Evolutionary conservation across 2,797 vertebrate genomes (phyloP).

Genomic region (Benthosema pterotum): DNA sequence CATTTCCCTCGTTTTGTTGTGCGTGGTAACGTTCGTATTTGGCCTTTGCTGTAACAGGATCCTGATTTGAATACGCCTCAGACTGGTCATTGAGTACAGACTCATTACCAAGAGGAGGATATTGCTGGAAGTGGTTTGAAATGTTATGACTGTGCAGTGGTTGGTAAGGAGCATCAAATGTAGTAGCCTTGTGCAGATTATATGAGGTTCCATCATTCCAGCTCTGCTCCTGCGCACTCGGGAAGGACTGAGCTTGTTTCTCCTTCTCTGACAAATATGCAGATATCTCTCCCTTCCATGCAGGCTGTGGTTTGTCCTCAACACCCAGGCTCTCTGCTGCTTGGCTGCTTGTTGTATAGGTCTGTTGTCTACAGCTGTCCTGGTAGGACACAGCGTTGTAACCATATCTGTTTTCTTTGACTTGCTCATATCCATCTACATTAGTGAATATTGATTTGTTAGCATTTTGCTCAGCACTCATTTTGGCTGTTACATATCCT

Average conservation of each 20-base stretch:
- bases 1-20: slow-evolving; percentile 28
- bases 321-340: slow-evolving; percentile 46
- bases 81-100: slow-evolving; percentile 22
- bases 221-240: slow-evolving; percentile 49
- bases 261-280: slow-evolving; percentile 60
- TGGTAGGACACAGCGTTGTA: slow-evolving; percentile 59
- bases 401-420: slow-evolving; percentile 60
- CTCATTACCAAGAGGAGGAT: slow-evolving; percentile 20
- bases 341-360: slow-evolving; percentile 30
- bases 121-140: slow-evolving; percentile 38
- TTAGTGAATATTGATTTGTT: slow-evolving; percentile 58
- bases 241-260: slow-evolving; percentile 46
- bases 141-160: slow-evolving; percentile 14
- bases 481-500: slow-evolving; percentile 51
- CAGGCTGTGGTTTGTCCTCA: slow-evolving; percentile 34
- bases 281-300: slow-evolving; percentile 65
- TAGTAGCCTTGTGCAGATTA: slow-evolving; percentile 24
- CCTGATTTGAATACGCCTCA: slow-evolving; percentile 35
- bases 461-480: slow-evolving; percentile 51
- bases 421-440: slow-evolving; percentile 60
- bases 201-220: slow-evolving; percentile 23
- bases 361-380: slow-evolving; percentile 54
- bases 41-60: slow-evolving; percentile 21
- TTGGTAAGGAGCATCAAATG: slow-evolving; percentile 1
- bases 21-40: slow-evolving; percentile 33